Percentiles rank a stretch among this genome's conserved stretches.
Evolutionary conservation across 2,113 vertebrate species (phyloP).

Genomic region (Nyctereutes procyonoides): DNA sequence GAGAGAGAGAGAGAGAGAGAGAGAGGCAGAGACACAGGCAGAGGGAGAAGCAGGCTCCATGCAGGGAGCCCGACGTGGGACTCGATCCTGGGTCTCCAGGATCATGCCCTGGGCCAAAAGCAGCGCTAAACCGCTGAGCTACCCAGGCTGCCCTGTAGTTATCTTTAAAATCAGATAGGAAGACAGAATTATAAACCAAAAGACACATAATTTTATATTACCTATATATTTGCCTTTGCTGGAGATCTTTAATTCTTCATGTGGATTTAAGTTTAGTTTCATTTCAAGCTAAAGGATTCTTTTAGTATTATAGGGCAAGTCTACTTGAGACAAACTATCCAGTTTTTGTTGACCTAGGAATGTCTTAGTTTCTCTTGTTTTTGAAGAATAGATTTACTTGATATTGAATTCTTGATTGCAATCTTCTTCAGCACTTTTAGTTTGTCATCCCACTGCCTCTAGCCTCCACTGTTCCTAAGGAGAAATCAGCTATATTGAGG

Average conservation of each 20-base stretch:
- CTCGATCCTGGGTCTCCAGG: no score
- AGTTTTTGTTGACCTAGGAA: neutral
- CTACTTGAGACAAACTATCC: neutral
- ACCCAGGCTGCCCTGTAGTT: neutral
- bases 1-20: no score
- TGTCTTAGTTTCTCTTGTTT: neutral
- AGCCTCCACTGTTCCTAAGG: neutral
- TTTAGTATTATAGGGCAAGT: neutral
- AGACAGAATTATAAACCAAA: neutral
- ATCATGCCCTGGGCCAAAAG: no score
- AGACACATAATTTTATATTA: neutral
- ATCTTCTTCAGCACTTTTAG: neutral
- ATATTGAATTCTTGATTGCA: neutral
- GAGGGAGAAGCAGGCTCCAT: no score
- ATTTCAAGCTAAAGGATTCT: neutral
- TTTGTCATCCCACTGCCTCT: neutral
- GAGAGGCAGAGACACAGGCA: no score
- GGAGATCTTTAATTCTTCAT: neutral
- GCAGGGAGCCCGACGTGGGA: no score
- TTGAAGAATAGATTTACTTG: neutral
- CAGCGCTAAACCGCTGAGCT: no score
- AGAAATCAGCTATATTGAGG: neutral
- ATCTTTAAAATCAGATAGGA: neutral
- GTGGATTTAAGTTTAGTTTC: neutral
- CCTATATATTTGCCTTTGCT: neutral